Base-by-base conservation (phyloP, 2,888 invertebrate species). In the Metopia argyrocephala region DNA sequence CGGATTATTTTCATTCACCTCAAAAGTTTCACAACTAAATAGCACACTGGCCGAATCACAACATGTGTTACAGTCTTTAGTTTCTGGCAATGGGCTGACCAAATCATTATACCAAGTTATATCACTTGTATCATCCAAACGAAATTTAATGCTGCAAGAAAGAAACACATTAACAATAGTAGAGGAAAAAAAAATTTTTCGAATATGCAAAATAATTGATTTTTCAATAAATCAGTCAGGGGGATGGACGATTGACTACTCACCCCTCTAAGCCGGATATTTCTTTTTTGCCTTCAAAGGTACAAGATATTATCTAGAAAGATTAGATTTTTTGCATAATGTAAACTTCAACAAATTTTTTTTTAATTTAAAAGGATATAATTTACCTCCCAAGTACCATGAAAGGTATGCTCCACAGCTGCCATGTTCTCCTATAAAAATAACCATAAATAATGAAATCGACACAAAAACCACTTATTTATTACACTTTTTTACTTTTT, bases 11-110 rank as follows among this genome's bases (percentile, higher is more conserved):
- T 87, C 88, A 82, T 91, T 89, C 9, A 91, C 89, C 90, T 94
- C 94, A 87, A 93, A 94, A n/a, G 93, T 94, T 88, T 94, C 94
- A 90, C 94, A 94, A 86, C 92, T 92, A 87, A 94, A 94, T 85
- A 94, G 90, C 31, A 94, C 93, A 85, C 93, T 90, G 3, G 90
- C 89, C 69, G 89, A 88, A 68, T 89, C 88, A 84, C 87, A 88
- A 83, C 86, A 88, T 78, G 84, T 86, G 82, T 85, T 85, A 78
- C 89, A 87, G 85, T 87, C 87, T 85, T 86, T 87, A 70, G 85
- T 84, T 85, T 88, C 87, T 76, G 89, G 87, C 76, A 87, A 83
- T 9, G 89, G 88, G 78, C 93, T 92, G 69, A 89, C 86, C 56
- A 92, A 90, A 79, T 93, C 91, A 84, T 92, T 92, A 79, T 88